Conservation (phyloP, 2,113 vertebrate genomes). For the Corythaixoides concolor region DNA sequence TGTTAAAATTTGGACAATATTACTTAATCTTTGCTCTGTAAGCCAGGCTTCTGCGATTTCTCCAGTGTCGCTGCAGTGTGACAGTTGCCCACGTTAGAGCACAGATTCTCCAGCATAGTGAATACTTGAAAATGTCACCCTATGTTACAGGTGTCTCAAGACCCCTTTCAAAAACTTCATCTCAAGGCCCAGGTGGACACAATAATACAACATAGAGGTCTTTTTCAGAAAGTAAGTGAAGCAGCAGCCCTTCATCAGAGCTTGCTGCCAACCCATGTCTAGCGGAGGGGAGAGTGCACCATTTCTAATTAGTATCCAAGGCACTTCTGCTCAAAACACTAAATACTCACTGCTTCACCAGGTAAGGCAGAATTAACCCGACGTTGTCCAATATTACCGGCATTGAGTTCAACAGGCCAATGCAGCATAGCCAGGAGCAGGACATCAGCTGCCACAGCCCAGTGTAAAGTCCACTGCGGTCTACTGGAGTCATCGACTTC, state of each 20-base stretch:
- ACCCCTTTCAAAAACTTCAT: not conserved
- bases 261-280: not conserved
- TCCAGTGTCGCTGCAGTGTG: rapidly evolving
- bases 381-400: not conserved
- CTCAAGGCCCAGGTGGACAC: not conserved
- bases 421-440: not conserved
- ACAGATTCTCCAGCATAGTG: rapidly evolving
- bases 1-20: not conserved
- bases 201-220: rapidly evolving
- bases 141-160: not conserved
- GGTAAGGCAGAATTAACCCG: not conserved
- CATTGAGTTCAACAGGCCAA: rapidly evolving
- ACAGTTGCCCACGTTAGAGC: not conserved
- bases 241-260: not conserved
- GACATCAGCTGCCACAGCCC: not conserved
- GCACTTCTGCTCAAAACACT: not conserved
- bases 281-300: not conserved
- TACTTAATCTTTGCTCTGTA: not conserved
- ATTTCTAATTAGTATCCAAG: not conserved
- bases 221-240: not conserved
- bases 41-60: not conserved
- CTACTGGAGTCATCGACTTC: not conserved
- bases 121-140: not conserved
- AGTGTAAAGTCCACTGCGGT: rapidly evolving
- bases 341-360: not conserved